These are phyloP conservation scores for Eulemur rubriventer DNA, from an alignment of 2,797 vertebrate genomes.

Conservation along the genomic window DNA sequence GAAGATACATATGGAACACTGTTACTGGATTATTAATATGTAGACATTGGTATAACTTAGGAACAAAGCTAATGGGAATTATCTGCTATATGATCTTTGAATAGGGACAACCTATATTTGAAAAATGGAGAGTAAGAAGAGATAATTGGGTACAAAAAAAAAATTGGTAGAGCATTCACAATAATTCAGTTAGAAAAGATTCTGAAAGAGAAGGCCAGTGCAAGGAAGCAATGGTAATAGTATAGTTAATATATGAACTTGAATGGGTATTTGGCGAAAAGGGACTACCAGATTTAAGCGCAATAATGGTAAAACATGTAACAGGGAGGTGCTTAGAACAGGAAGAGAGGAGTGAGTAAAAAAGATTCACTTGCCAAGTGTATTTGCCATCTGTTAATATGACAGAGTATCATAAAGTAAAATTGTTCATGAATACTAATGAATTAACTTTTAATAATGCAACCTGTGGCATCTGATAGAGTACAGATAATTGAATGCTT, in stretches of 20 bases:
- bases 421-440: constrained; percentile 53
- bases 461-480: constrained; percentile 29
- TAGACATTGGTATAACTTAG: neutral
- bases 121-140: neutral
- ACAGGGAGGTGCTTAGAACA: constrained; percentile 7
- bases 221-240: constrained; percentile 10
- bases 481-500: constrained; percentile 18
- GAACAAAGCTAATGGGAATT: neutral
- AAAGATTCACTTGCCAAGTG: constrained; percentile 47
- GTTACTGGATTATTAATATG: neutral
- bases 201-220: constrained; percentile 44
- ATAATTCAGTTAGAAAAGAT: constrained; percentile 28
- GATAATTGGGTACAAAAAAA: neutral
- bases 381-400: constrained; percentile 61
- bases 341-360: constrained; percentile 29
- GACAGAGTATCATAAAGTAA: constrained; percentile 19
- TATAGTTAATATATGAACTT: constrained; percentile 22
- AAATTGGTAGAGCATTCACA: neutral
- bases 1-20: neutral
- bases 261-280: constrained; percentile 32
- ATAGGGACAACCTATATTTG: neutral
- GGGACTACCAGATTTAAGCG: constrained; percentile 14
- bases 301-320: neutral
- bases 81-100: neutral
- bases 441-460: constrained; percentile 41